Evolutionary conservation across 2,113 vertebrate species (phyloP).

Genomic region (Patagioenas fasciata): DNA sequence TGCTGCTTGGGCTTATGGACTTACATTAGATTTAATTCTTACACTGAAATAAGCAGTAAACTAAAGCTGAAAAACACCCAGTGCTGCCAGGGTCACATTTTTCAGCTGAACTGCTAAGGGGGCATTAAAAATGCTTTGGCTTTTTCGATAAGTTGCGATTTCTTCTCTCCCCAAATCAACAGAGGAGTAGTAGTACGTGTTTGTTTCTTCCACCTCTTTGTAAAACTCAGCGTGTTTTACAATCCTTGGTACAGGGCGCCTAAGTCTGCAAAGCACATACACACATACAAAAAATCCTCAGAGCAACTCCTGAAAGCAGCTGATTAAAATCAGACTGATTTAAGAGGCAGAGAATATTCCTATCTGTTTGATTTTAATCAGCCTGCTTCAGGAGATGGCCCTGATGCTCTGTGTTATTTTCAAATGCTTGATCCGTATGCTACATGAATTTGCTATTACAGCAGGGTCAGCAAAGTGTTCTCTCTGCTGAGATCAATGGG

Average conservation of each 20-base stretch:
- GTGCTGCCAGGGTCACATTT: conserved; percentile 19
- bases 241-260: neutral
- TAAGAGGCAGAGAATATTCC: neutral
- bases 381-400: neutral
- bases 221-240: neutral
- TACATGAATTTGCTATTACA: neutral
- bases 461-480: neutral
- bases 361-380: conserved; percentile 8
- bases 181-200: neutral
- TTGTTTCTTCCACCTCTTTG: neutral
- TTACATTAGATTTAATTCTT: neutral
- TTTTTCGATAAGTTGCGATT: neutral
- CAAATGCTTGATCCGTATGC: neutral
- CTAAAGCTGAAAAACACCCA: neutral
- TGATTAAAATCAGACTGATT: conserved; percentile 36
- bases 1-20: neutral
- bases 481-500: neutral
- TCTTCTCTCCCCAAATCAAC: neutral
- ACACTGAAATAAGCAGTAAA: conserved; percentile 6
- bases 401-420: neutral
- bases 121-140: neutral
- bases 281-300: neutral
- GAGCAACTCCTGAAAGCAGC: neutral
- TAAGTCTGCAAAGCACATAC: neutral
- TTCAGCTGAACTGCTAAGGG: neutral